These are phyloP conservation scores for Oryzias sinensis DNA, from an alignment of 2,797 vertebrate species.

Conservation along the genomic window DNA sequence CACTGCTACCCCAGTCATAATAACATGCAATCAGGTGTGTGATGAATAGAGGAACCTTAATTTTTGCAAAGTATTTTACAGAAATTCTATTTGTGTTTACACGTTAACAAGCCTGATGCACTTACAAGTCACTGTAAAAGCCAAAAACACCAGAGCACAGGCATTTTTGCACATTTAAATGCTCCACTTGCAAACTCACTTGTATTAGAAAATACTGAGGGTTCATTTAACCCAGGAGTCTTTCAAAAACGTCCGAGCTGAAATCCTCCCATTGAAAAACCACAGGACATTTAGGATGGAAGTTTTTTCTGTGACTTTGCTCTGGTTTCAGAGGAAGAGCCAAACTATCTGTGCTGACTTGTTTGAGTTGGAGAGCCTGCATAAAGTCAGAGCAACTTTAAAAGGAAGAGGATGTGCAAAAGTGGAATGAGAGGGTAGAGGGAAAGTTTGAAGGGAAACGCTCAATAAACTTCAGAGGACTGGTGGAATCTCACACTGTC, in stretches of 20 bases:
- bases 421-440: slow-evolving; percentile 36
- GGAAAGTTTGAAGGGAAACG: slow-evolving; percentile 37
- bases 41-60: background rate
- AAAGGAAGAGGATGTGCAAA: slow-evolving; percentile 63
- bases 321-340: slow-evolving; percentile 50
- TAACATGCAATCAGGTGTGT: too few relatives aligned
- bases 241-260: slow-evolving; percentile 51
- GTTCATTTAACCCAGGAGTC: slow-evolving; percentile 40
- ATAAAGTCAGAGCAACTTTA: slow-evolving; percentile 34
- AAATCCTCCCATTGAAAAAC: slow-evolving; percentile 59
- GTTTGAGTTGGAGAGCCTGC: slow-evolving; percentile 55
- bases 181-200: slow-evolving; percentile 55
- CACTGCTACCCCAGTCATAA: too few relatives aligned
- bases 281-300: slow-evolving; percentile 55
- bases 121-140: slow-evolving; percentile 37
- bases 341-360: slow-evolving; percentile 61
- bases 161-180: slow-evolving; percentile 39
- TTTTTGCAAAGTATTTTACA: background rate
- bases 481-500: slow-evolving; percentile 14
- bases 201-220: slow-evolving; percentile 63
- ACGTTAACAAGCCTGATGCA: slow-evolving; percentile 36
- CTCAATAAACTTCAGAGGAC: slow-evolving; percentile 46
- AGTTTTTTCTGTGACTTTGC: slow-evolving; percentile 39
- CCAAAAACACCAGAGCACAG: slow-evolving; percentile 26
- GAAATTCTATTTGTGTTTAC: slow-evolving; percentile 26